Base-by-base conservation (phyloP, 2,888 invertebrate species). In the Magallana nippona region DNA sequence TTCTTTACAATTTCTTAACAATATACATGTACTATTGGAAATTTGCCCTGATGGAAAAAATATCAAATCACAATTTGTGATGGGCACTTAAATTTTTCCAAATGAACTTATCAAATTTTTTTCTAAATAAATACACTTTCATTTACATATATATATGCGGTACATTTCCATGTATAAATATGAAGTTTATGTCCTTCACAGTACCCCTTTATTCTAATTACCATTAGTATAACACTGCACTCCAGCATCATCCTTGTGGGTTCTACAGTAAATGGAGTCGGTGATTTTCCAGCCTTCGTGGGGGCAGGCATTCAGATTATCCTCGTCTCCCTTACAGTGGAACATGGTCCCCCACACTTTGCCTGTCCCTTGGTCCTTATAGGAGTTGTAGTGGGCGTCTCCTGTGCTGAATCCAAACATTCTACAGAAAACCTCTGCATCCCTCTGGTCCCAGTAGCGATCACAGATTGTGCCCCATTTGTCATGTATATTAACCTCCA, bases 391-490 rank as follows among this genome's bases (percentile, higher is more conserved):
- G 79, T 88, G 88, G 0, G 87, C 81, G 71, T 89, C 89, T 0
- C 92, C 92, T 11, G 90, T 91, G 11, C 86, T 86, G 79, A 87
- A 92, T 10, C 91, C 91, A 1, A 91, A 85, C 80, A 88, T 89
- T 78, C 89, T 79, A 86, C 92, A 92, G 82, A 90, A 87, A 0
- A 97, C 96, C 89, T 96, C 95, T 0, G 96, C 97, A 89, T 96
- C 96, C n/a, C 94, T 95, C 85, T 96, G 93, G n/a, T 96, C 96
- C 92, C 97, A 97, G 88, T 96, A 95, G 89, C 96, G 96, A 91
- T 97, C 96, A 92, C 97, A 97, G 10, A 97, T 95, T 85, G 96
- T 96, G 0, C 97, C 97, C 96, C 96, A 96, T 86, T 95, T 95
- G 0, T 96, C 96, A 85, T 94, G 93, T 96, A 96, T 95, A 93